Percentiles rank a stretch among this genome's conserved stretches.
Evolutionary conservation across 2,113 vertebrate species (phyloP).

Genomic region (Cromileptes altivelis): DNA sequence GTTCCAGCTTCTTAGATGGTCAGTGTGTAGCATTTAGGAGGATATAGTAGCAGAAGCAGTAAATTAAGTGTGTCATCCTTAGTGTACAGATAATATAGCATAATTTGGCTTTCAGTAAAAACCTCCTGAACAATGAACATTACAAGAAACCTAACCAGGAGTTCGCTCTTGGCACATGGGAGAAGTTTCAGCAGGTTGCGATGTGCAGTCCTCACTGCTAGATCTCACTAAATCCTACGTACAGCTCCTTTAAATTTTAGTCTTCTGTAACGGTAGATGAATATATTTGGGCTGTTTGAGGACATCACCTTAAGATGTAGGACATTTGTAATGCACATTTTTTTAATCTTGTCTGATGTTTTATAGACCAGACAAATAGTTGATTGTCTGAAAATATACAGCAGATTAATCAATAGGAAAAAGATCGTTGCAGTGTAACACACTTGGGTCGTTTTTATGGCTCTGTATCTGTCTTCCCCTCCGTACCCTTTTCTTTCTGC

Average conservation of each 20-base stretch:
- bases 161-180: no score
- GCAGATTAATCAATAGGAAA: not conserved
- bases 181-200: no score
- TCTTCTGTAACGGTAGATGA: not conserved
- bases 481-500: conserved; percentile 23
- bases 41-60: no score
- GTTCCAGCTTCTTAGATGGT: not conserved
- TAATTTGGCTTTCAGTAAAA: no score
- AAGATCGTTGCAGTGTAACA: not conserved
- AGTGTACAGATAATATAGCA: no score
- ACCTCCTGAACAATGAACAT: no score
- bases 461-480: conserved; percentile 22
- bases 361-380: conserved; percentile 12
- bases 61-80: no score
- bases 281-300: not conserved
- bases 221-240: no score
- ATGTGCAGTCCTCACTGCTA: no score
- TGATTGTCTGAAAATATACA: not conserved
- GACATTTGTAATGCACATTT: not conserved
- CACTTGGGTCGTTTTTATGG: conserved; percentile 14
- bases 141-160: no score
- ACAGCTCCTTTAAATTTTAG: not conserved
- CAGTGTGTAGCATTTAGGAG: no score
- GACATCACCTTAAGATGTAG: not conserved
- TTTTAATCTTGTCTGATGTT: not conserved